Evolutionary conservation across 2,113 vertebrate genomes (phyloP).

Genomic region (Athene cunicularia): DNA sequence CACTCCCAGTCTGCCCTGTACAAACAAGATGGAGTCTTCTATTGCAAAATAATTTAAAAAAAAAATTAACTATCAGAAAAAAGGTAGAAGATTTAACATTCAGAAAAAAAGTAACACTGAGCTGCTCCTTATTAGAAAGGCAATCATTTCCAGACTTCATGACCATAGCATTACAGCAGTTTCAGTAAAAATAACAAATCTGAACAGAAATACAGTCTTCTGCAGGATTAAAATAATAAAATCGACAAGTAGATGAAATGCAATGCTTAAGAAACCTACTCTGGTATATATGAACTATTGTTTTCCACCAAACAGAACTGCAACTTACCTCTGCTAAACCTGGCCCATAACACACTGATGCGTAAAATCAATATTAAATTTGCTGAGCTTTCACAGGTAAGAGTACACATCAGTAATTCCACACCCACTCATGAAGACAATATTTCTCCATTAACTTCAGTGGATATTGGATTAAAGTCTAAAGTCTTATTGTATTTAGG

Average conservation of each 20-base stretch:
- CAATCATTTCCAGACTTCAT: neutral
- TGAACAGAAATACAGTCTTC: neutral
- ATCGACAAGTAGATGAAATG: neutral
- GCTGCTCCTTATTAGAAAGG: neutral
- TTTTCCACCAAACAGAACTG: neutral
- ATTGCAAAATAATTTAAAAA: neutral
- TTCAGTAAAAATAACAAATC: neutral
- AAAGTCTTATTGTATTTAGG: neutral
- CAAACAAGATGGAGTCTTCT: neutral
- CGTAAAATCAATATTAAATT: neutral
- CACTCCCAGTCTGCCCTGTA: rapidly evolving
- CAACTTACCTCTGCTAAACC: neutral
- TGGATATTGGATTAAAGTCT: neutral
- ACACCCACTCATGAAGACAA: neutral
- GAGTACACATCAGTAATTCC: neutral
- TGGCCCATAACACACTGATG: neutral
- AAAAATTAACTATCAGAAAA: neutral
- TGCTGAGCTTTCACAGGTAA: neutral
- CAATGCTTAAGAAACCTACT: neutral
- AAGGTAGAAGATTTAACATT: neutral
- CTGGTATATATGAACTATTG: neutral
- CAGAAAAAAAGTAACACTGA: neutral
- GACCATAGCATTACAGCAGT: rapidly evolving
- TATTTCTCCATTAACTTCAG: neutral
- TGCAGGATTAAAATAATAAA: neutral